These are phyloP conservation scores for Tapirus indicus DNA, from an alignment of 2,797 vertebrate genomes.

Conservation along the genomic window DNA sequence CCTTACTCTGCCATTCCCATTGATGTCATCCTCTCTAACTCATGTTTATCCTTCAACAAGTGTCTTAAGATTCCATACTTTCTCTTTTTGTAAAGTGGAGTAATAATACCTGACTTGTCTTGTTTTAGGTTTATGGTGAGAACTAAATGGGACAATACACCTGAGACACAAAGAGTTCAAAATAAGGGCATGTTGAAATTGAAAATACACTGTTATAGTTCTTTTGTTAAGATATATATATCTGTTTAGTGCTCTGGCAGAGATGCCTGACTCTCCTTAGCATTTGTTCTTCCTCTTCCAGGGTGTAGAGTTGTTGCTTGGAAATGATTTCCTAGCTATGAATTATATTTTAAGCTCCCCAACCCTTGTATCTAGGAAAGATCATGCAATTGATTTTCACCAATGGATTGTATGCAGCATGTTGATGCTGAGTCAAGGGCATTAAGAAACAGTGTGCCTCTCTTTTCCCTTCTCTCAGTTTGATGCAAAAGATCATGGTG, in stretches of 20 bases:
- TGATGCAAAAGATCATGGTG: neutral
- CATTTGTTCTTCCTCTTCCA: neutral
- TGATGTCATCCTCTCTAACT: neutral
- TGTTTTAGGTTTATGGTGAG: neutral
- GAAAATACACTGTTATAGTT: neutral
- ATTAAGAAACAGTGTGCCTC: neutral
- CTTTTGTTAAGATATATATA: neutral
- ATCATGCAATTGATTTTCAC: neutral
- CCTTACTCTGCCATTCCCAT: neutral
- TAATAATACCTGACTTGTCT: neutral
- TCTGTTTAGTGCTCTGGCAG: neutral
- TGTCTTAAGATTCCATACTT: constrained; percentile 36
- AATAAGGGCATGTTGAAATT: constrained; percentile 23
- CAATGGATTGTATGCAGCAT: neutral
- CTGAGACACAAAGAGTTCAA: constrained; percentile 8
- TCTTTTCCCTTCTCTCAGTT: neutral
- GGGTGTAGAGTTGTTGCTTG: neutral
- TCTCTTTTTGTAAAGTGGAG: neutral
- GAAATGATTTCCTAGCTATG: neutral
- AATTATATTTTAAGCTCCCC: neutral
- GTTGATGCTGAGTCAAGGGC: neutral
- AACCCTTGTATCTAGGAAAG: neutral
- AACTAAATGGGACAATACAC: neutral
- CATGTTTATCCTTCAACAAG: neutral
- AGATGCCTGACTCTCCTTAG: neutral